phyloP scores from a whole-genome alignment of 2,113 vertebrate species.

The Stegostoma tigrinum region DNA sequence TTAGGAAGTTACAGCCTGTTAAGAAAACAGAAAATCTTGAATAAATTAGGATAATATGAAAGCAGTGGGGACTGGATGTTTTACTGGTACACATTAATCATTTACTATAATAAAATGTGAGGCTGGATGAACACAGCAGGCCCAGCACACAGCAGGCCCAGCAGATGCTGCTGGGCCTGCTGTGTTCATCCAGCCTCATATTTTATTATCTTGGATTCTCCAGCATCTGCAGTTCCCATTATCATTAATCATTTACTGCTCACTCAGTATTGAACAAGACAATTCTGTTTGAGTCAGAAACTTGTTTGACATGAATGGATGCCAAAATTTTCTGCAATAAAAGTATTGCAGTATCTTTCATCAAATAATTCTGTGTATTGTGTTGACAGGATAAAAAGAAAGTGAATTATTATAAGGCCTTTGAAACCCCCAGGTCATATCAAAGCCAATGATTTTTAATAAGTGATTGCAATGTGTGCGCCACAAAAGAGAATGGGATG shows the following conservation, averaged over 20 bases:
- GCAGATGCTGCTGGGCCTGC: no score
- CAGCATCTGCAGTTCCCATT: no score
- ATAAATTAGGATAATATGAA: background rate
- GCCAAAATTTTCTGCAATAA: background rate
- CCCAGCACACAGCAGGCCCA: no score
- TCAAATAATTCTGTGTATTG: slow-evolving; percentile 26
- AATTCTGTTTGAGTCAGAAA: background rate
- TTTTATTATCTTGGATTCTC: no score
- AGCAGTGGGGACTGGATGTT: background rate
- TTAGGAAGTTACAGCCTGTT: background rate
- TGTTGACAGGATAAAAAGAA: background rate
- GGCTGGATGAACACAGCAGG: no score
- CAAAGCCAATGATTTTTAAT: background rate
- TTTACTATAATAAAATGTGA: no score
- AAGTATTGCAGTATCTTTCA: background rate
- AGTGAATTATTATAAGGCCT: background rate
- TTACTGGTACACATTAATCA: background rate
- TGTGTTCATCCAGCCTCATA: no score
- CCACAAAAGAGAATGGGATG: no score
- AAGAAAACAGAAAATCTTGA: background rate
- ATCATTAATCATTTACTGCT: background rate
- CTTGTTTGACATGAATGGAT: background rate
- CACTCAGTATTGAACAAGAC: background rate
- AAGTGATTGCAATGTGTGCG: no score
- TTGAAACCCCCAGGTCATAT: background rate